Conservation (phyloP, 2,888 invertebrate genomes). For the Lordiphosa andalusiaca region DNA sequence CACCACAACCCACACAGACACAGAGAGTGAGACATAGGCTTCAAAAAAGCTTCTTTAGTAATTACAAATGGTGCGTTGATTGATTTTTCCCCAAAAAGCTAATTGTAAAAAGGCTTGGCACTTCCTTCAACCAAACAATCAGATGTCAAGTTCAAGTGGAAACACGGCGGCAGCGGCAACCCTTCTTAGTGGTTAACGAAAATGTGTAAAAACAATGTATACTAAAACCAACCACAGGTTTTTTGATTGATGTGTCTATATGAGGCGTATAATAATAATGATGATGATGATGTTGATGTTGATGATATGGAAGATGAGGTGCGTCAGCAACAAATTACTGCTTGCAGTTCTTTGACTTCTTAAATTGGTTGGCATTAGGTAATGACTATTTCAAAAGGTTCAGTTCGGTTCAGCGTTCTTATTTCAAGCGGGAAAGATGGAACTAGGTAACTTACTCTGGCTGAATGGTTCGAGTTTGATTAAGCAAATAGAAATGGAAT, state of each 20-base stretch:
- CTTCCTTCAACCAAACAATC: constrained; percentile 29
- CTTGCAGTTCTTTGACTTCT: constrained; percentile 42
- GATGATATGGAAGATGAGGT: constrained; percentile 21
- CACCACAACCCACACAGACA: constrained; percentile 31
- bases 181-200: constrained; percentile 11
- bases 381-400: constrained; percentile 23
- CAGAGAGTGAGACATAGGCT: constrained; percentile 4
- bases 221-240: constrained; percentile 16
- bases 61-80: constrained; percentile 66
- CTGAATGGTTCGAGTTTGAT: too few species aligned
- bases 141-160: constrained; percentile 47
- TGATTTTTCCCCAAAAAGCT: constrained; percentile 55
- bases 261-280: constrained; percentile 22
- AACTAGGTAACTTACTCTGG: too few species aligned
- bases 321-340: constrained; percentile 37
- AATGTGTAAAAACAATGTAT: constrained; percentile 25
- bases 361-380: constrained; percentile 14
- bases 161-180: constrained; percentile 25
- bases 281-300: constrained; percentile 20
- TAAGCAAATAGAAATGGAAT: too few species aligned
- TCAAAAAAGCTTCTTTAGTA: constrained; percentile 43
- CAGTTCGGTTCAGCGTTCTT: background rate
- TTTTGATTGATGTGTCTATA: constrained; percentile 33
- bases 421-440: too few species aligned
- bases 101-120: constrained; percentile 58